Base-by-base conservation (phyloP, 1,140 invertebrate genomes). In the Bombus affinis region DNA sequence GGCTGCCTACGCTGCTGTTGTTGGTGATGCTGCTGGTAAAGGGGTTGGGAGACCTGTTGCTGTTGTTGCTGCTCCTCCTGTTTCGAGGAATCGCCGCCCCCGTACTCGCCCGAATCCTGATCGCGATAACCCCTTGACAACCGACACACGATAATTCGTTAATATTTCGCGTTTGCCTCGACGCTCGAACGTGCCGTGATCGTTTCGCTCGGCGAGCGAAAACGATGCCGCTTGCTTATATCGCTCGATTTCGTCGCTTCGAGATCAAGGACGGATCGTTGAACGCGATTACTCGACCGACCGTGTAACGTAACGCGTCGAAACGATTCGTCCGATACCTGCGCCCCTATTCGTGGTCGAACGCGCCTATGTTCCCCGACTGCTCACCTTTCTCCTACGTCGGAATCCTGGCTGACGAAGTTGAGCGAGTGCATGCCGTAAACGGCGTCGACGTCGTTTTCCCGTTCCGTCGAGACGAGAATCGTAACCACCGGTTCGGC, bases 361-460 rank as follows among this genome's bases (percentile, higher is more conserved):
- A 53, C 47, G 15, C 47, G 18, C 47, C 18, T 1, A 6, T 5
- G 22, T 22, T 22, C 1, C 1, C 5, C 47, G 22, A 53, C 2
- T 35, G 22, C 91, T 89, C 79, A 92, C 93, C 93, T 92, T 42
- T 89, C 89, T 1, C 92, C 91, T 62, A 93, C 89, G 8, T 93
- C 90, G 3, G 91, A 85, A 37, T 89, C 83, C 0, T 89, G 77
- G 22, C 86, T 37, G n/a, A 77, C 78, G 44, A 94, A 94, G 57
- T 83, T 88, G 25, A 93, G 81, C 59, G 92, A 88, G 39, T 90
- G 90, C 66, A 92, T 73, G 70, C 80, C 68, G 76, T 94, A 91
- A 42, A 74, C 85, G 39, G 84, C 66, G 44, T 85, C 88, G 1
- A 75, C 44, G 81, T 92, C 88, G 65, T 90, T 81, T 44, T 87